phyloP scores from a whole-genome alignment of 2,888 invertebrate genomes.

The Smittia aterrima region DNA sequence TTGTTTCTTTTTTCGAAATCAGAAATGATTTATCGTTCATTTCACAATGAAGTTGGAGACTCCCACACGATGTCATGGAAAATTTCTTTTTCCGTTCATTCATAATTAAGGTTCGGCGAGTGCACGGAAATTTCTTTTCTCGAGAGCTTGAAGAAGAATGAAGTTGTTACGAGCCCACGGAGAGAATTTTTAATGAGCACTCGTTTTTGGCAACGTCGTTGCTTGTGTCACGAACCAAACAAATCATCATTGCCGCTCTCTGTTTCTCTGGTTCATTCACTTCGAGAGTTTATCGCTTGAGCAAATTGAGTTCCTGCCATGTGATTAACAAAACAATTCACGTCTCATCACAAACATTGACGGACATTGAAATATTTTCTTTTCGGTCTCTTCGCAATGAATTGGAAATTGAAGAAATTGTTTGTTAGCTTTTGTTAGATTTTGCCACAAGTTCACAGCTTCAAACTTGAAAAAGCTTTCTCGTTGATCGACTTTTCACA shows the following conservation, averaged over 20 bases:
- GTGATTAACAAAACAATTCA: constrained; percentile 35
- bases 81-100: constrained; percentile 28
- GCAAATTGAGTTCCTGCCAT: background rate
- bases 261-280: constrained; percentile 24
- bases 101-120: constrained; percentile 8
- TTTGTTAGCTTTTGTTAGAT: no score
- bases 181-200: constrained; percentile 5
- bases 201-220: constrained; percentile 21
- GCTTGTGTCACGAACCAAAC: background rate
- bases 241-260: constrained; percentile 13
- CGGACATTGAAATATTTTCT: background rate
- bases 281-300: background rate
- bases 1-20: no score
- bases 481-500: no score
- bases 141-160: background rate
- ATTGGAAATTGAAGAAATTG: background rate
- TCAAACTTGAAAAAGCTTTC: no score
- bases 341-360: constrained; percentile 21
- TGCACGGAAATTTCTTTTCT: background rate
- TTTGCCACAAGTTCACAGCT: no score
- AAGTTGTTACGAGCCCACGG: background rate
- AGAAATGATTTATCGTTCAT: no score
- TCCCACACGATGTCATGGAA: background rate
- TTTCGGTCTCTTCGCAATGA: background rate
- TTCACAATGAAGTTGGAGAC: background rate